Conservation (phyloP, 2,113 vertebrate genomes). For the Strix aluco region DNA sequence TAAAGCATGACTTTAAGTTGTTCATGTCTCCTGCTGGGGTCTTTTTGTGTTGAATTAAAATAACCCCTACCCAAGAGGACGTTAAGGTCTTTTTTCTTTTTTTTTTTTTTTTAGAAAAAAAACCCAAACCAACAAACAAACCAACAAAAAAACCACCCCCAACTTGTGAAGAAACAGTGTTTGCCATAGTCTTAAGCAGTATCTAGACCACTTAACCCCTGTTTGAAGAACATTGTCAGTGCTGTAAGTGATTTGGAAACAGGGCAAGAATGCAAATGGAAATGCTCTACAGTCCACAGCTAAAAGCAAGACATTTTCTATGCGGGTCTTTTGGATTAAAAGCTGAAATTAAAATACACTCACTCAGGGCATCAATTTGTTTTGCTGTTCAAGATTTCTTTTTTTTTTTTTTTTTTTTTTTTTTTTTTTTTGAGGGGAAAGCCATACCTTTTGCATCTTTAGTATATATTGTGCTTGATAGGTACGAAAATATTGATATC, state of each 20-base stretch:
- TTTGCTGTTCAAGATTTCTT: neutral
- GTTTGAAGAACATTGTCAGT: neutral
- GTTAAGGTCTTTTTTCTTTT: accelerated
- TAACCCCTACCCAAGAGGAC: neutral
- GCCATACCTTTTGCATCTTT: neutral
- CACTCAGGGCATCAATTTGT: neutral
- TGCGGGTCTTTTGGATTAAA: neutral
- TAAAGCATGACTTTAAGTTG: neutral
- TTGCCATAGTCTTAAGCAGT: neutral
- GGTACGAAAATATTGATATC: neutral
- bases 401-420: neutral
- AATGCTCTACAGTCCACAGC: neutral
- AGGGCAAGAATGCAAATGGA: neutral
- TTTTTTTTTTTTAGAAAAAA: neutral
- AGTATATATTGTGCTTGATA: neutral
- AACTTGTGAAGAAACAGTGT: neutral
- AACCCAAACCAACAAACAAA: too few relatives aligned
- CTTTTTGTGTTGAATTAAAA: neutral
- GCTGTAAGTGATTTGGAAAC: neutral
- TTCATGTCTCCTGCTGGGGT: neutral
- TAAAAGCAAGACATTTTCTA: neutral
- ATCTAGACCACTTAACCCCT: neutral
- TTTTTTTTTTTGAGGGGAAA: neutral
- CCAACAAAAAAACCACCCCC: too few relatives aligned
- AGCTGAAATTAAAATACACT: neutral